These are phyloP conservation scores for Lithodes maja DNA, from an alignment of 2,888 invertebrate genomes.

Conservation along the genomic window DNA sequence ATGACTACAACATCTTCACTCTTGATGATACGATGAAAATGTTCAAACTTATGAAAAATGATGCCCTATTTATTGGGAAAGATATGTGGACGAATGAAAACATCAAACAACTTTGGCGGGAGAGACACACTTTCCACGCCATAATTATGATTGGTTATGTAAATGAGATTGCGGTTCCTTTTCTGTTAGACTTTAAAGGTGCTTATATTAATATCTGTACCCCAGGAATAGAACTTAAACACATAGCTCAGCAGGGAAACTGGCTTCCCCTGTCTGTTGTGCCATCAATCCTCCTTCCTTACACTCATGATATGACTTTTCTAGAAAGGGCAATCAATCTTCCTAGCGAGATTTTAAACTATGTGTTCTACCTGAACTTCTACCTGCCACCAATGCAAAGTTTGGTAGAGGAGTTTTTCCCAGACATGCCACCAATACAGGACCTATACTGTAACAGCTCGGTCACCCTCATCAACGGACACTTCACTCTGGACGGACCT, in stretches of 20 bases:
- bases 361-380: not conserved
- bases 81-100: constrained; percentile 44
- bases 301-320: constrained; percentile 47
- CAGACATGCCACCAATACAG: constrained; percentile 7
- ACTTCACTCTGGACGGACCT: constrained; percentile 44
- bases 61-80: not conserved
- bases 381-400: not conserved
- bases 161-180: constrained; percentile 50
- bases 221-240: constrained; percentile 23
- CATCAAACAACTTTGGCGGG: constrained; percentile 42
- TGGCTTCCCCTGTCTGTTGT: constrained; percentile 46
- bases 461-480: constrained; percentile 56
- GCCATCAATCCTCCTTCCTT: constrained; percentile 1
- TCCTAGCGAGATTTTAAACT: not conserved
- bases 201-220: constrained; percentile 40
- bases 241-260: constrained; percentile 27
- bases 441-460: constrained; percentile 27
- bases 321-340: constrained; percentile 32
- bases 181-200: constrained; percentile 46
- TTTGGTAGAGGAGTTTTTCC: constrained; percentile 28
- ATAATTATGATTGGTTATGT: constrained; percentile 38
- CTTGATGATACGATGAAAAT: not conserved
- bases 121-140: constrained; percentile 43
- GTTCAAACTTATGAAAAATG: not conserved
- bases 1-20: constrained; percentile 16